phyloP scores from a whole-genome alignment of 2,113 vertebrate genomes.

The Phalacrocorax aristotelis region DNA sequence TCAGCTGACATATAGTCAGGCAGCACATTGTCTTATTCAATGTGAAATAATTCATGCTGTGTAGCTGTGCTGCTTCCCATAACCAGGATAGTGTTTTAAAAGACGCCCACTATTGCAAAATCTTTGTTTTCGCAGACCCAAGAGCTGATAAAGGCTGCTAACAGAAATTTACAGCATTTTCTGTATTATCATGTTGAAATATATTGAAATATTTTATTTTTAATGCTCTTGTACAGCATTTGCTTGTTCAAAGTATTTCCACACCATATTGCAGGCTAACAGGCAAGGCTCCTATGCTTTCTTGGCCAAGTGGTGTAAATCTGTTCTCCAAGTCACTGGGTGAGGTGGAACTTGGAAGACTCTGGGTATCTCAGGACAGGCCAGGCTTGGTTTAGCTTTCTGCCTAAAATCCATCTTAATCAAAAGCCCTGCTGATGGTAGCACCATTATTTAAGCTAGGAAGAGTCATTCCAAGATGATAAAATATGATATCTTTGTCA shows the following conservation, averaged over 20 bases:
- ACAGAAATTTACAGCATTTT: background rate
- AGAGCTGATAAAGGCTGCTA: background rate
- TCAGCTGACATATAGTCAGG: background rate
- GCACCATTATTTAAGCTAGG: background rate
- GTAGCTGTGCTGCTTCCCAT: background rate
- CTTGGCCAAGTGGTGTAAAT: background rate
- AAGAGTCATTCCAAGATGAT: background rate
- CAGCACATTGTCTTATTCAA: background rate
- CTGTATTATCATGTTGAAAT: background rate
- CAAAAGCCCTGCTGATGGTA: background rate
- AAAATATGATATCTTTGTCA: constrained; percentile 29
- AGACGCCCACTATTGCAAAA: background rate
- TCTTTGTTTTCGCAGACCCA: background rate
- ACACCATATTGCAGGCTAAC: background rate
- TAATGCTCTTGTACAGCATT: background rate
- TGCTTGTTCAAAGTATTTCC: background rate
- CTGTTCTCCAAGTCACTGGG: background rate
- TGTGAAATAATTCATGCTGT: background rate
- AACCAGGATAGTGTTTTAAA: background rate
- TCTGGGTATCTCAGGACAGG: background rate
- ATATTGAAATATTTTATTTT: background rate
- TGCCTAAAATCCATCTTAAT: constrained; percentile 4
- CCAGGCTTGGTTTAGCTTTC: background rate
- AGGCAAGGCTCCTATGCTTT: background rate
- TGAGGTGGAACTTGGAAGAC: background rate